Base-by-base conservation (phyloP, 1,140 invertebrate genomes). In the Teleogryllus occipitalis region DNA sequence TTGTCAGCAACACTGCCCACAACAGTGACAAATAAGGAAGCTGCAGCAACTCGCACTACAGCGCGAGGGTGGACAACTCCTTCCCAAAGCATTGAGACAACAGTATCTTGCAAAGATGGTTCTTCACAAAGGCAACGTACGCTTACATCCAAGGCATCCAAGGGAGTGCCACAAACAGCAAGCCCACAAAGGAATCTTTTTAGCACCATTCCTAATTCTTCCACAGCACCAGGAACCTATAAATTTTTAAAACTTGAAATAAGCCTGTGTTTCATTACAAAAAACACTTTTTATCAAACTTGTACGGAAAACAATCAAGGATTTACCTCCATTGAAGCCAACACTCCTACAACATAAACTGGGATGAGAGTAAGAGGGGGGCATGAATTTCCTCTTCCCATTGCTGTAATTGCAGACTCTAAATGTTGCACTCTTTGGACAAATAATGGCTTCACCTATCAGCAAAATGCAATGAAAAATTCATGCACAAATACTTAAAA, bases 81-180 rank as follows among this genome's bases (percentile, higher is more conserved):
- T 85, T 93, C 91, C 90, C 92, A 93, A 22, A 95, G 85, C 80
- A 91, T 90, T 79, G 89, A 87, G 77, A 94, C 84, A 76, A 92
- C 86, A 72, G 81, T 79, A 14, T 83, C 82, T 22, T 83, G 82
- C 22, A 81, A 74, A 54, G 74, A 74, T 79, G 73, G 15, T 15
- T 78, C 47, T 54, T 80, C 79, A 80, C 83, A 86, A 47, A 88
- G 81, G 81, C 88, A 85, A 75, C 81, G 81, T 47, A 88, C 82
- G 22, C 85, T 84, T 48, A 85, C 84, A 74, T 88, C 86, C 14
- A 91, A 83, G 82, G 88, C 87, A 82, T 88, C 87, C 22, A 90
- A 83, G 7, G 89, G 88, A 7, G 87, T 86, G 10, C 89, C 87
- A 81, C 87, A 88, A 15, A 90, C 81, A 12, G 89, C 87, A 81